These are phyloP conservation scores for Diglossa cyanea DNA, from an alignment of 2,797 vertebrate genomes.

Conservation along the genomic window DNA sequence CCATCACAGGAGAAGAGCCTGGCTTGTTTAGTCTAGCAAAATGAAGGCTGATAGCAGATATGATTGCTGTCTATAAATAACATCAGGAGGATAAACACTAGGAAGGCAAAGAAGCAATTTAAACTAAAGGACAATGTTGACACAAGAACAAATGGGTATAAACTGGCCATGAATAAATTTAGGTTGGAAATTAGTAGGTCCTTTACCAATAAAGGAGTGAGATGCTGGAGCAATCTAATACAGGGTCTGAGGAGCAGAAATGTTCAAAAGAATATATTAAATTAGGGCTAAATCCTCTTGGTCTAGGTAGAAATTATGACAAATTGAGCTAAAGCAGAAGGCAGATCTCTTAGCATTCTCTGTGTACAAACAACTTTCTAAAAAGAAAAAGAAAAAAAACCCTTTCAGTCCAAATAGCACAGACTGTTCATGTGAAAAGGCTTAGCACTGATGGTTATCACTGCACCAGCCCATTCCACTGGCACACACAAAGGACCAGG, in stretches of 20 bases:
- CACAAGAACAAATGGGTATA: conserved; percentile 29
- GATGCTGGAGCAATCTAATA: not conserved
- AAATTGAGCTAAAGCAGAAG: not conserved
- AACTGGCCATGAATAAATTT: conserved; percentile 46
- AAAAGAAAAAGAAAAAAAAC: not conserved
- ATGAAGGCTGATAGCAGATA: conserved; percentile 40
- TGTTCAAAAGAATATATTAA: not conserved
- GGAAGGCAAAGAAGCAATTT: conserved; percentile 54
- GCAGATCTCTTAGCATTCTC: not conserved
- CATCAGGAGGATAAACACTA: conserved; percentile 53
- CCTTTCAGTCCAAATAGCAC: not conserved
- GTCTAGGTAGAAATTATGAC: not conserved
- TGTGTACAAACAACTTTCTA: not conserved
- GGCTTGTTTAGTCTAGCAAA: conserved; percentile 38
- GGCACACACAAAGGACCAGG: not conserved
- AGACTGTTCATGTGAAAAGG: not conserved
- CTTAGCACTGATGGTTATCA: not conserved
- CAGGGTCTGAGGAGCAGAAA: not conserved
- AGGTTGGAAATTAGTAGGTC: conserved; percentile 35
- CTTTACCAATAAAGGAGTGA: not conserved
- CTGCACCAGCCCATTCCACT: not conserved
- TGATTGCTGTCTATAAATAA: conserved; percentile 61
- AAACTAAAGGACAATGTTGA: conserved; percentile 50
- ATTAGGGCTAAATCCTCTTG: not conserved
- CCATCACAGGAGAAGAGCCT: conserved; percentile 9